Conservation (phyloP, 2,797 vertebrate species). For the Lateolabrax maculatus region DNA sequence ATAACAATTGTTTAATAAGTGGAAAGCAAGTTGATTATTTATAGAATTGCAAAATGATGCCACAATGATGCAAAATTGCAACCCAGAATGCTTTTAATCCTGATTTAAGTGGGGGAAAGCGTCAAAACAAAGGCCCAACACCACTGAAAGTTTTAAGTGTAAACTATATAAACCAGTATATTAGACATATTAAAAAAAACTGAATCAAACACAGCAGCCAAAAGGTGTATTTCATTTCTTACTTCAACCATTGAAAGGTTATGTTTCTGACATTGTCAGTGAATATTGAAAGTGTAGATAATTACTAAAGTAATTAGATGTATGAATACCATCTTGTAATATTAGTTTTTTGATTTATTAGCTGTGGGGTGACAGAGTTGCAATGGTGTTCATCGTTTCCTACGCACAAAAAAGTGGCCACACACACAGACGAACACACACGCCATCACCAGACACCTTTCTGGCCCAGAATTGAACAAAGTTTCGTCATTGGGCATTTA, state of each 20-base stretch:
- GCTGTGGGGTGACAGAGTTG: neutral
- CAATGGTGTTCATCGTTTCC: neutral
- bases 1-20: neutral
- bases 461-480: neutral
- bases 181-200: slow-evolving; percentile 13
- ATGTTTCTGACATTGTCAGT: slow-evolving; percentile 19
- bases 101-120: slow-evolving; percentile 12
- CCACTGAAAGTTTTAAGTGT: neutral
- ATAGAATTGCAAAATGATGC: too few relatives aligned
- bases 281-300: slow-evolving; percentile 22
- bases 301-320: slow-evolving; percentile 13
- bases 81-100: slow-evolving; percentile 9
- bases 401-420: neutral
- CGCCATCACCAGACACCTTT: neutral
- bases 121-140: neutral
- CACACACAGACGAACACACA: neutral
- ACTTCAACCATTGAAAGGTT: slow-evolving; percentile 7
- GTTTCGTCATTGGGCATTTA: slow-evolving; percentile 3
- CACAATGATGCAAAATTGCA: slow-evolving; percentile 12
- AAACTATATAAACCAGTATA: neutral
- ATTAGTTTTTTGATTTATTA: slow-evolving; percentile 45
- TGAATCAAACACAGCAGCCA: slow-evolving; percentile 6
- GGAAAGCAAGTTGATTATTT: slow-evolving; percentile 7
- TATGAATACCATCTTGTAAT: slow-evolving; percentile 18
- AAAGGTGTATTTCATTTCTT: neutral